Evolutionary conservation across 2,888 invertebrate genomes (phyloP).

Genomic region (Hanleya hanleyi): DNA sequence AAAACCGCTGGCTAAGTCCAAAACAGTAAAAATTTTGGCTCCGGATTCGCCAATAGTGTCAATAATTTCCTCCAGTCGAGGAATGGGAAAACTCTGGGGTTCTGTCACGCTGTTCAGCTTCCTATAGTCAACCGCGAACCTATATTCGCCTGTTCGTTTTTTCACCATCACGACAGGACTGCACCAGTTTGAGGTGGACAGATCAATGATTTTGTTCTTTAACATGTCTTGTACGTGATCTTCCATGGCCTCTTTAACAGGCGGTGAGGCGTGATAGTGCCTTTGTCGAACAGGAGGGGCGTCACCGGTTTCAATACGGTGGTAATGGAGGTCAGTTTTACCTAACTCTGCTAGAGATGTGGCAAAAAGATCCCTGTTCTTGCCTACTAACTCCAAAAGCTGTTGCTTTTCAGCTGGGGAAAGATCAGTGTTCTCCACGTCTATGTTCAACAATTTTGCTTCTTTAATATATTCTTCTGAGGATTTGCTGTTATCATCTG

Average conservation of each 20-base stretch:
- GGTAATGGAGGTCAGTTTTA: not conserved
- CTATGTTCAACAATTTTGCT: too few species aligned
- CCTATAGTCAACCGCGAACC: conserved; percentile 15
- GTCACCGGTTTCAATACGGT: conserved; percentile 1
- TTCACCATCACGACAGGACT: conserved; percentile 1
- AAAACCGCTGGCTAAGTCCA: conserved; percentile 20
- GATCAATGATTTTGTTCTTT: conserved; percentile 8
- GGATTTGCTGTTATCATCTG: too few species aligned
- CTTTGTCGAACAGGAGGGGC: not conserved
- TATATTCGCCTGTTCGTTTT: conserved; percentile 4
- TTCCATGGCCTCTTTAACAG: conserved; percentile 5
- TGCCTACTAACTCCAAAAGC: not conserved
- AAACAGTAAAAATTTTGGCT: conserved; percentile 12
- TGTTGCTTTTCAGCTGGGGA: not conserved
- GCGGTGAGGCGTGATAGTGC: not conserved
- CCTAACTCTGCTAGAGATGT: conserved; percentile 11
- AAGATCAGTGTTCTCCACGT: not conserved
- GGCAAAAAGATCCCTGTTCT: conserved; percentile 15
- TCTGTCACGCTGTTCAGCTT: conserved; percentile 17
- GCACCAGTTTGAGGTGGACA: conserved; percentile 1
- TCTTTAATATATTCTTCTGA: too few species aligned
- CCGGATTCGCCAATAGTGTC: conserved; percentile 24
- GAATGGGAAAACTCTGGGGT: conserved; percentile 19
- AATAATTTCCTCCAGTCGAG: conserved; percentile 22
- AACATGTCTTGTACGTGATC: conserved; percentile 8